Evolutionary conservation across 2,888 invertebrate species (phyloP).

Genomic region (Acleris holmiana): DNA sequence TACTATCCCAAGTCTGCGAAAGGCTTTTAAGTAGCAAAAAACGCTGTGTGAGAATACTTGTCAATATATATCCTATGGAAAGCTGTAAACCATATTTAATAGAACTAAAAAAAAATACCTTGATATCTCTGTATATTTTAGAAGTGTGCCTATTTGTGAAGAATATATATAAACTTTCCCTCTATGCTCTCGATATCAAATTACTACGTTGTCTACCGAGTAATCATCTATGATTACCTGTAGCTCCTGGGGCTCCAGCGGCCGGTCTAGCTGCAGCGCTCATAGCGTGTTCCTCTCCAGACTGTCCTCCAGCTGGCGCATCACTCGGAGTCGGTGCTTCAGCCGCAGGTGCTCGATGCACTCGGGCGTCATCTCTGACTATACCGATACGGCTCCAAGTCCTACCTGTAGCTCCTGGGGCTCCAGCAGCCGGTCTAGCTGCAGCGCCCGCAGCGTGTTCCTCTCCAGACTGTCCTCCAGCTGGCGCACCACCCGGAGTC

Average conservation of each 20-base stretch:
- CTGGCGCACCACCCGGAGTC: constrained; percentile 95
- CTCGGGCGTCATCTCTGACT: constrained; percentile 89
- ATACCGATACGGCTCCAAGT: neutral
- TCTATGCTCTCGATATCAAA: no score
- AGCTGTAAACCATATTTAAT: no score
- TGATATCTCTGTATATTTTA: no score
- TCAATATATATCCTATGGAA: no score
- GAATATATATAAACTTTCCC: no score
- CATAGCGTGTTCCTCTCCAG: constrained; percentile 94
- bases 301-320: constrained; percentile 96
- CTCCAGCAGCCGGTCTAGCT: constrained; percentile 87
- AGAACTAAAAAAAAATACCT: no score
- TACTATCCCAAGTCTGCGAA: no score
- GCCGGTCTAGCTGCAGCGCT: constrained; percentile 89
- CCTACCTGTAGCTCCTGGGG: constrained; percentile 86
- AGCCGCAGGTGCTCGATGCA: constrained; percentile 95
- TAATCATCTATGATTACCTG: no score
- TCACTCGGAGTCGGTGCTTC: constrained; percentile 95
- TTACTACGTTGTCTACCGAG: no score
- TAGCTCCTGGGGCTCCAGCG: constrained; percentile 86
- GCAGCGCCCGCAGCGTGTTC: constrained; percentile 94
- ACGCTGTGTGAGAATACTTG: no score
- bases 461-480: constrained; percentile 95
- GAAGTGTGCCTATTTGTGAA: no score
- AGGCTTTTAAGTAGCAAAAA: no score